These are phyloP conservation scores for Vicugna pacos DNA, from an alignment of 2,113 vertebrate species.

Conservation along the genomic window DNA sequence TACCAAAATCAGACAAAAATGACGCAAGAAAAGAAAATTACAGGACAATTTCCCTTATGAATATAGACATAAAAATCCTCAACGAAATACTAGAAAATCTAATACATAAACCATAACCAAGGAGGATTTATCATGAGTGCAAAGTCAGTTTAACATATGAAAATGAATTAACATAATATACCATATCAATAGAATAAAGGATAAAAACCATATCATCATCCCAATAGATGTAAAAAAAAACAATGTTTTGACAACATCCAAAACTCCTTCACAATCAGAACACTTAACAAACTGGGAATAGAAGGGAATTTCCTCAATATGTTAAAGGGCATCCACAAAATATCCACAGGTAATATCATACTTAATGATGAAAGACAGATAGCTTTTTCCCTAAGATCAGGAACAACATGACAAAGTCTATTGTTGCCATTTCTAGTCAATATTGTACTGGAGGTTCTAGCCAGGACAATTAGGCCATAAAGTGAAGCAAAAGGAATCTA, in stretches of 20 bases:
- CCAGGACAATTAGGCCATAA: background rate
- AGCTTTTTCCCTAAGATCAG: background rate
- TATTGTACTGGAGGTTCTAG: background rate
- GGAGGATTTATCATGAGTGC: slow-evolving; percentile 1
- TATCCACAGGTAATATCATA: background rate
- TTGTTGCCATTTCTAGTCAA: background rate
- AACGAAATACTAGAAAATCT: slow-evolving; percentile 22
- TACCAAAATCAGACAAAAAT: background rate
- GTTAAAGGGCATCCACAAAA: slow-evolving; percentile 4
- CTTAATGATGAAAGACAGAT: slow-evolving; percentile 16
- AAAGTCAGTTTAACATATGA: background rate
- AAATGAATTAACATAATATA: background rate
- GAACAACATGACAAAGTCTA: background rate
- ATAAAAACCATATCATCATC: background rate
- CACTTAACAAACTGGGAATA: background rate
- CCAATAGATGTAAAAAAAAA: background rate
- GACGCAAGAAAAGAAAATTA: slow-evolving; percentile 12
- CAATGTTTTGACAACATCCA: background rate
- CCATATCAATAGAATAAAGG: background rate
- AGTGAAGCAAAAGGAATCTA: background rate
- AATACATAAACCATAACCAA: background rate
- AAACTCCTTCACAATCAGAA: background rate
- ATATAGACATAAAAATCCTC: background rate
- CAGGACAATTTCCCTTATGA: background rate
- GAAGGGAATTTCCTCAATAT: background rate